These are phyloP conservation scores for Heterochromis multidens DNA, from an alignment of 2,113 vertebrate species.

Conservation along the genomic window DNA sequence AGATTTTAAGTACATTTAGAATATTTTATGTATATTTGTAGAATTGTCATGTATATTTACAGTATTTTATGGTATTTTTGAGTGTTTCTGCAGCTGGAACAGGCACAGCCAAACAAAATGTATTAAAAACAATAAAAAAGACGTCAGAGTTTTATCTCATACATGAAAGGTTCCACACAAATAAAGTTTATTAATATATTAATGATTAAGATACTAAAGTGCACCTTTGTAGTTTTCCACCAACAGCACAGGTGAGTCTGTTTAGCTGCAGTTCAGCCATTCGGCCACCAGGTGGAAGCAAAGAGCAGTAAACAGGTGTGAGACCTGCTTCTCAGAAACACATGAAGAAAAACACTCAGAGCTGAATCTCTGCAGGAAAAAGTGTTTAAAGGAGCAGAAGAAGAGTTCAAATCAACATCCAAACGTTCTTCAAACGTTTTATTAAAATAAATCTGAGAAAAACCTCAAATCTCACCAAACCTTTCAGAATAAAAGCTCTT, in stretches of 20 bases:
- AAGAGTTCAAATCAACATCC: background rate
- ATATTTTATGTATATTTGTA: background rate
- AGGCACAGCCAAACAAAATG: background rate
- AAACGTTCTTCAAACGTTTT: rapidly evolving
- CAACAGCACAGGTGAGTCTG: background rate
- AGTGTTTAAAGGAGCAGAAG: background rate
- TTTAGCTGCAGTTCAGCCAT: background rate
- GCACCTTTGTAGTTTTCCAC: background rate
- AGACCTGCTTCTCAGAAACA: no score
- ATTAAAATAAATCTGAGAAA: background rate
- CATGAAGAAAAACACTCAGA: background rate
- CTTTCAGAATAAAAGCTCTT: background rate
- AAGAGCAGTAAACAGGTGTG: rapidly evolving
- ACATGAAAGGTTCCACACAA: no score
- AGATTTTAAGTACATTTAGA: background rate
- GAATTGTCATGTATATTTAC: background rate
- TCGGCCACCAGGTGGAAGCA: background rate
- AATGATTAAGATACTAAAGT: background rate
- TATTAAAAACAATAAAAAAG: no score
- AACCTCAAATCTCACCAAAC: background rate
- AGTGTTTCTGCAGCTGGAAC: background rate
- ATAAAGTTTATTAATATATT: background rate
- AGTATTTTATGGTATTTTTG: background rate
- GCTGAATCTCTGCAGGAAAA: background rate
- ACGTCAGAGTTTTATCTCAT: no score